Percentiles rank a stretch among this genome's conserved stretches.
phyloP scores from a whole-genome alignment of 2,888 invertebrate genomes.

The Palloptera scutellata region DNA sequence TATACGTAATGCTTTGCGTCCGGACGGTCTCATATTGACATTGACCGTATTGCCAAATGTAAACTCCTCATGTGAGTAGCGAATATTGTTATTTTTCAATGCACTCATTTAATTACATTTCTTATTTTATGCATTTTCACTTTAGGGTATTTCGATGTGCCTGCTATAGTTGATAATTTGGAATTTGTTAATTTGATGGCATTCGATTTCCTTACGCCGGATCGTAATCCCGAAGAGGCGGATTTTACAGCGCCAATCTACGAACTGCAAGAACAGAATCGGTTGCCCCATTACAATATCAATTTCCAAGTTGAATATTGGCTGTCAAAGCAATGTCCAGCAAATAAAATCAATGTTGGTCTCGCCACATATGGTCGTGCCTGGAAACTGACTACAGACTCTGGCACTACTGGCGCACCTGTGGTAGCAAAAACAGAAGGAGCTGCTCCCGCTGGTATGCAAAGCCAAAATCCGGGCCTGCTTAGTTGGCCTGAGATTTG shows the following conservation, averaged over 20 bases:
- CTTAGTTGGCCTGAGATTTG: conserved; percentile 83
- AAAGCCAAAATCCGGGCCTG: conserved; percentile 74
- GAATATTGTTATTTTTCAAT: not conserved
- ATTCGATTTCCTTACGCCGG: conserved; percentile 81
- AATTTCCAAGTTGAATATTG: conserved; percentile 74
- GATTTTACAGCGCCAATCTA: conserved; percentile 80
- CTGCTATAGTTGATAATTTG: conserved; percentile 74
- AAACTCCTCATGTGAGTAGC: conserved; percentile 73
- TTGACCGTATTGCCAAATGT: conserved; percentile 81
- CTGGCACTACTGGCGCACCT: conserved; percentile 79
- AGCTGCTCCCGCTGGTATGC: conserved; percentile 75
- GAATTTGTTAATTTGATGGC: conserved; percentile 82
- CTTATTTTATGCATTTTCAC: conserved; percentile 10
- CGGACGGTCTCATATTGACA: conserved; percentile 72
- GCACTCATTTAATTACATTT: conserved; percentile 2
- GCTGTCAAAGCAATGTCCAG: conserved; percentile 68
- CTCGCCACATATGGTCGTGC: conserved; percentile 78
- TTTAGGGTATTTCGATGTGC: conserved; percentile 80
- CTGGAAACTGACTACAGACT: conserved; percentile 80
- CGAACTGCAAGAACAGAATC: conserved; percentile 73
- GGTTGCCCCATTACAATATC: conserved; percentile 70
- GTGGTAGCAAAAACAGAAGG: conserved; percentile 74
- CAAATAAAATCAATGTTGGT: conserved; percentile 74
- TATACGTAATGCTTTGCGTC: conserved; percentile 73
- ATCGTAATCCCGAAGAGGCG: conserved; percentile 79